Base-by-base conservation (phyloP, 1,140 invertebrate species). In the Scaptodrosophila lebanonensis region DNA sequence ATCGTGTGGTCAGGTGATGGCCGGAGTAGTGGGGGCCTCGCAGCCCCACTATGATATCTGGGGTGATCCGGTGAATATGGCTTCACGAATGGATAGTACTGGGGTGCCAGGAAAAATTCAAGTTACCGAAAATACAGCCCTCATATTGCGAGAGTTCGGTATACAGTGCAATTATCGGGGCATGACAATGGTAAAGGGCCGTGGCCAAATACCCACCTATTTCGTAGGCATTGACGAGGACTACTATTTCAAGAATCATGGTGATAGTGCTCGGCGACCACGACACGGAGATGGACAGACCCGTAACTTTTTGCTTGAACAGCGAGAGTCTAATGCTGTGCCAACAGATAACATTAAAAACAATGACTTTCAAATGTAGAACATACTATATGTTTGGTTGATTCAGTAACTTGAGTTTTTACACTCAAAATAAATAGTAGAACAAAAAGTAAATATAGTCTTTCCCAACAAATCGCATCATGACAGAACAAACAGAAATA, bases 1-100 rank as follows among this genome's bases (percentile, higher is more conserved):
- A 61, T 93, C 93, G 2, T 91, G 93, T 64, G 95, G 96, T 0
- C 91, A 93, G 50, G 93, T 97, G 3, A 95, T 95, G 48, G 96
- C 96, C 0, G 96, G 96, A 1, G 95, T 98, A 4, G 94, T 98
- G 8, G 96, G 96, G 1, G 93, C 93, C 1, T 91, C 93, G 30
- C 97, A 97, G 84, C 95, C 96, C 0, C 89, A 96, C 7, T 87
- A 87, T 32, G 86, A 98, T 85, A 96, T 98, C 62, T 97, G 96
- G 96, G 96, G 96, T 0, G 94, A 98, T 87, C 93, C 95, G 0
- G 96, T 98, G 0, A 98, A 98, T 87, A 95, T 98, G 90, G 95
- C 96, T 1, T 97, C 95, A 4, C 89, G 97, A 68, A 97, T 97
- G 94, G 95, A 97, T 68, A 94, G 93, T 0, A 95, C 93, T 0